phyloP scores from a whole-genome alignment of 2,113 vertebrate species.

The Glaucomys volans region DNA sequence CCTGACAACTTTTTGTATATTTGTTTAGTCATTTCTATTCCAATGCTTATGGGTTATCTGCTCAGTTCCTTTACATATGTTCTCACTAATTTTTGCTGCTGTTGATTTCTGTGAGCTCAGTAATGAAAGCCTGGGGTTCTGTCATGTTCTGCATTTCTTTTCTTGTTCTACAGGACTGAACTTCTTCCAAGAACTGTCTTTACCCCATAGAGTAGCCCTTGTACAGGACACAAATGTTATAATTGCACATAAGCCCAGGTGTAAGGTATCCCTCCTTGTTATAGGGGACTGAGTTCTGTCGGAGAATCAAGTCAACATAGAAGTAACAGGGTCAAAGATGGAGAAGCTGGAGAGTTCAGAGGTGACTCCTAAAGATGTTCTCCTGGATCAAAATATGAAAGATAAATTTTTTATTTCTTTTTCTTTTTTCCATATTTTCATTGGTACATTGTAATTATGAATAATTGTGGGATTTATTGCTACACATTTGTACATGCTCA shows the following conservation, averaged over 20 bases:
- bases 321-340: not conserved
- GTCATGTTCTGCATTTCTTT: not conserved
- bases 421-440: too few relatives aligned
- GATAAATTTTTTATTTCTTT: too few relatives aligned
- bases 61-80: not conserved
- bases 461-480: too few relatives aligned
- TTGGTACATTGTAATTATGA: too few relatives aligned
- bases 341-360: not conserved
- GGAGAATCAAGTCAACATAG: not conserved
- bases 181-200: not conserved
- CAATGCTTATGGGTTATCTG: not conserved
- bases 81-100: too few relatives aligned
- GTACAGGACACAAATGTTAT: not conserved
- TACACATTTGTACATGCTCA: too few relatives aligned
- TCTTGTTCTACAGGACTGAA: not conserved
- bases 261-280: not conserved
- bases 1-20: not conserved
- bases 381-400: not conserved
- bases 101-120: not conserved
- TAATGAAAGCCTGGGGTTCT: not conserved
- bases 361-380: not conserved
- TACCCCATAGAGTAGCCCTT: not conserved
- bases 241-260: not conserved
- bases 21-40: conserved; percentile 37
- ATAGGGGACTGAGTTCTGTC: not conserved